Evolutionary conservation across 2,113 vertebrate species (phyloP).

Genomic region (Alligator sinensis): DNA sequence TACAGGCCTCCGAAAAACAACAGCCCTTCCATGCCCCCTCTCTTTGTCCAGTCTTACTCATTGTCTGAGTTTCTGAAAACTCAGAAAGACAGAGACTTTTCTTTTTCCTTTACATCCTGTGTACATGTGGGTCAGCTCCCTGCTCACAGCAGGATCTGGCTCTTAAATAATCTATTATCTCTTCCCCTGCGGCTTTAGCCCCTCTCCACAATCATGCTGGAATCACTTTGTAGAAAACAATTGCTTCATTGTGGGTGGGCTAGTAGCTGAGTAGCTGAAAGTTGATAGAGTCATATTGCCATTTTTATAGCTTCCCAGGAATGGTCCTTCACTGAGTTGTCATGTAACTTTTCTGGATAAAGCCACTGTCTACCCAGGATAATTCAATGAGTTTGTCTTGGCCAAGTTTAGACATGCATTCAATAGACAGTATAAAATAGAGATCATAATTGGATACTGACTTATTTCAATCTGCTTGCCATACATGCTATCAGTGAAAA

Average conservation of each 20-base stretch:
- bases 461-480: not conserved
- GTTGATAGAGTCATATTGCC: conserved; percentile 20
- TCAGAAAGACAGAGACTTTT: not conserved
- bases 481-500: not conserved
- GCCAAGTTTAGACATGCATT: conserved; percentile 22
- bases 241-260: conserved; percentile 3
- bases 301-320: conserved; percentile 10
- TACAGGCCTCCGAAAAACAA: not conserved
- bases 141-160: not conserved
- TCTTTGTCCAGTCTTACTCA: not conserved
- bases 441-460: conserved; percentile 23
- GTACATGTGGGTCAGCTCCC: not conserved
- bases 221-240: conserved; percentile 16
- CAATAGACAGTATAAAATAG: not conserved
- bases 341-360: conserved; percentile 10
- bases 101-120: not conserved
- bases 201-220: not conserved
- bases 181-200: not conserved
- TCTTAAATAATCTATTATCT: not conserved
- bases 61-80: not conserved
- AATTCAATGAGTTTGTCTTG: conserved; percentile 22
- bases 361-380: conserved; percentile 10
- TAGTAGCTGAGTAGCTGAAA: not conserved
- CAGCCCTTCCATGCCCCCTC: not conserved
- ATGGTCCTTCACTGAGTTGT: not conserved